Percentiles rank a stretch among this genome's conserved stretches.
phyloP scores from a whole-genome alignment of 2,113 vertebrate genomes.

The Laterallus jamaicensis region DNA sequence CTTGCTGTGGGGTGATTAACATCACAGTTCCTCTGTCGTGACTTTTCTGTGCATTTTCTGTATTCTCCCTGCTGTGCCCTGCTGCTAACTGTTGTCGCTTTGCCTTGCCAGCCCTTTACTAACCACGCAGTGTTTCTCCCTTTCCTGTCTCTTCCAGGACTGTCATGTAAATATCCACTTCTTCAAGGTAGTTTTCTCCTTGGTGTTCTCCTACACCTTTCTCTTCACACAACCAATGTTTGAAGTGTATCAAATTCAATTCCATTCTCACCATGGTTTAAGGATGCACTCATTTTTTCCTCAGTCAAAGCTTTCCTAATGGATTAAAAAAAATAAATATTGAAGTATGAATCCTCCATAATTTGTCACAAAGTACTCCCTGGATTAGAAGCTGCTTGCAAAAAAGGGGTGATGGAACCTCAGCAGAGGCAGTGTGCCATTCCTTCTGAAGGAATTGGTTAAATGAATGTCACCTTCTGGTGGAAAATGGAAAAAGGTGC shows the following conservation, averaged over 20 bases:
- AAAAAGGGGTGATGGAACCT: neutral
- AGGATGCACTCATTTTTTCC: constrained; percentile 27
- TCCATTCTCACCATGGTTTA: constrained; percentile 1
- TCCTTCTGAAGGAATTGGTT: neutral
- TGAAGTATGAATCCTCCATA: neutral
- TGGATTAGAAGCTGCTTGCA: neutral
- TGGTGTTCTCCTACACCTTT: neutral
- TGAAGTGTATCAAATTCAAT: neutral
- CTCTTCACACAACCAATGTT: neutral
- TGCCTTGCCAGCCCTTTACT: constrained; percentile 14
- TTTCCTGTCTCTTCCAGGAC: constrained; percentile 80
- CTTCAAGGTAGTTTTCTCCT: constrained; percentile 82
- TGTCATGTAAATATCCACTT: constrained; percentile 84
- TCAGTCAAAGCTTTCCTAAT: neutral
- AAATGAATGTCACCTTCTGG: neutral
- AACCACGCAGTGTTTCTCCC: constrained; percentile 61
- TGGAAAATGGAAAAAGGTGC: constrained; percentile 39
- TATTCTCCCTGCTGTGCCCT: neutral
- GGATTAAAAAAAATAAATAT: neutral
- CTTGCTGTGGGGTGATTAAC: neutral
- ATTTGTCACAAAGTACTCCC: neutral
- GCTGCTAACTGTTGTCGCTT: neutral
- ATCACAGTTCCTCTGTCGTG: rapidly evolving
- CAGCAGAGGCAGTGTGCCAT: neutral
- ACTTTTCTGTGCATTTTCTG: neutral